phyloP scores from a whole-genome alignment of 1,140 invertebrate species.

The Heliconius hewitsoni region DNA sequence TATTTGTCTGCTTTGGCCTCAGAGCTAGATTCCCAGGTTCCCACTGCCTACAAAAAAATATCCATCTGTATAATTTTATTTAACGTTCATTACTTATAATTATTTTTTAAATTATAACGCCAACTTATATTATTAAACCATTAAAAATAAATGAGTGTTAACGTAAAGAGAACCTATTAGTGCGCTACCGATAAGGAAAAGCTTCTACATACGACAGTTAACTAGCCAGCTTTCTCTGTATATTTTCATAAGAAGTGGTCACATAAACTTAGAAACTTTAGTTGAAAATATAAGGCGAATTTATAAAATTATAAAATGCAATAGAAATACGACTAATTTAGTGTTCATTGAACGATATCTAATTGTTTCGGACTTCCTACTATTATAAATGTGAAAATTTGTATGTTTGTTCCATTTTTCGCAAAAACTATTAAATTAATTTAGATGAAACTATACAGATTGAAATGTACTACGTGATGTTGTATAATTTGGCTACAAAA shows the following conservation, averaged over 20 bases:
- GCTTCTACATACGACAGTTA: background rate
- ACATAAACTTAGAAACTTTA: background rate
- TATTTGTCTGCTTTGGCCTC: too few relatives aligned
- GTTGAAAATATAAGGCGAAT: background rate
- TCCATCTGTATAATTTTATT: background rate
- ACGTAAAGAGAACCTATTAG: constrained; percentile 8
- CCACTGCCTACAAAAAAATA: too few relatives aligned
- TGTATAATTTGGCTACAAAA: too few relatives aligned
- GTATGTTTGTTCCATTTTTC: too few relatives aligned
- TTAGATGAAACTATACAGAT: too few relatives aligned
- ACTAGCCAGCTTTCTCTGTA: constrained; percentile 7
- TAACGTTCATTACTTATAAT: background rate
- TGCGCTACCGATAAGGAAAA: background rate
- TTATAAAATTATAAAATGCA: background rate
- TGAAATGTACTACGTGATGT: too few relatives aligned
- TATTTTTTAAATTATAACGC: background rate
- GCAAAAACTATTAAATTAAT: too few relatives aligned
- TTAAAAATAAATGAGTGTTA: constrained; percentile 2
- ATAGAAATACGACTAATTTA: background rate
- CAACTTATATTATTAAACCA: background rate
- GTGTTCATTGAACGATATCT: background rate
- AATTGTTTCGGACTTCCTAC: too few relatives aligned
- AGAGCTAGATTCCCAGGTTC: too few relatives aligned
- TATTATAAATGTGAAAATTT: too few relatives aligned
- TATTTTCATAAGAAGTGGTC: constrained; percentile 5